These are phyloP conservation scores for Pseudochaenichthys georgianus DNA, from an alignment of 2,797 vertebrate genomes.

Conservation along the genomic window DNA sequence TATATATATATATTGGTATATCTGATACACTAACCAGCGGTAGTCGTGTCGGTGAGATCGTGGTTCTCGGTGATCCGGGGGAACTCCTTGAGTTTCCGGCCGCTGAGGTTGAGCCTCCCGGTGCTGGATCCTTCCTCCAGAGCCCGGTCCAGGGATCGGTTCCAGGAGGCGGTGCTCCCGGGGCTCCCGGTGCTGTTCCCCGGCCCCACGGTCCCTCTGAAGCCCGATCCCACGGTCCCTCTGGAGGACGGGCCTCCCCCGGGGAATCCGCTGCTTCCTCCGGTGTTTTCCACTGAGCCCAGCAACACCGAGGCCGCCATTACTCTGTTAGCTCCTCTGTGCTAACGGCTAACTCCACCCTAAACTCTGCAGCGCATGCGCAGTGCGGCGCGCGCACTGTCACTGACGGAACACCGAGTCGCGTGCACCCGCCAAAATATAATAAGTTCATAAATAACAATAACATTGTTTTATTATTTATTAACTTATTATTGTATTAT, in stretches of 20 bases:
- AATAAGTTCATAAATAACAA: too few relatives aligned
- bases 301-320: constrained; percentile 93
- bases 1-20: too few relatives aligned
- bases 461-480: too few relatives aligned
- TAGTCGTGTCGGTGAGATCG: too few relatives aligned
- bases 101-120: constrained; percentile 93
- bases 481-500: too few relatives aligned
- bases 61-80: constrained; percentile 87
- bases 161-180: constrained; percentile 87
- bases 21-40: too few relatives aligned
- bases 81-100: constrained; percentile 98
- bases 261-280: constrained; percentile 41
- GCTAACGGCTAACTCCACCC: constrained; percentile 80
- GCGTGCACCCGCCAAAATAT: too few relatives aligned
- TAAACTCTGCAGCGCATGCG: constrained; percentile 65
- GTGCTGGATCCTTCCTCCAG: constrained; percentile 94
- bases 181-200: constrained; percentile 54
- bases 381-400: constrained; percentile 22
- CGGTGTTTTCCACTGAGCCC: constrained; percentile 84
- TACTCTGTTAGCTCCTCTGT: constrained; percentile 77
- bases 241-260: too few relatives aligned
- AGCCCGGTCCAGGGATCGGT: constrained; percentile 93
- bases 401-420: too few relatives aligned
- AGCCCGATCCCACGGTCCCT: constrained; percentile 18
- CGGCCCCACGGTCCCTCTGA: constrained; percentile 18